phyloP scores from a whole-genome alignment of 2,113 vertebrate species.

The Caloenas nicobarica region DNA sequence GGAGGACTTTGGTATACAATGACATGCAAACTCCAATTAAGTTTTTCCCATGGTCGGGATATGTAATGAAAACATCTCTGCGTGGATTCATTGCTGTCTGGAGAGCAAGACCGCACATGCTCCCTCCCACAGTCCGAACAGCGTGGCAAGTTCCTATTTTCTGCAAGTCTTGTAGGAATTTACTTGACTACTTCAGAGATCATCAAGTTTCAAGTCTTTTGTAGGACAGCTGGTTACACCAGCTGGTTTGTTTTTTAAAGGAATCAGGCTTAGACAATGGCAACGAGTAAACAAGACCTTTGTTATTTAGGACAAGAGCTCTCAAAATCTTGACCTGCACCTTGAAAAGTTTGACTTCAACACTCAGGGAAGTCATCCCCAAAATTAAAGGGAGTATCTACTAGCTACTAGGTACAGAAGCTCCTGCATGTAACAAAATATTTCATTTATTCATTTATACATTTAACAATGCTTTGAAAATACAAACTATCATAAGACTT shows the following conservation, averaged over 20 bases:
- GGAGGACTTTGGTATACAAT: constrained; percentile 1
- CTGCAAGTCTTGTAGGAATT: neutral
- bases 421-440: neutral
- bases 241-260: neutral
- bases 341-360: neutral
- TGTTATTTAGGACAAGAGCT: neutral
- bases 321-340: neutral
- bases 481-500: neutral
- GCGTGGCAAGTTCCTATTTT: neutral
- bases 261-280: neutral
- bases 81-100: neutral
- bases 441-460: no score
- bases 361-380: neutral
- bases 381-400: neutral
- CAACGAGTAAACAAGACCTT: neutral
- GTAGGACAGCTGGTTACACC: neutral
- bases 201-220: neutral
- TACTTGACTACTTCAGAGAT: neutral
- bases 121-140: neutral
- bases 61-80: neutral
- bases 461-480: neutral
- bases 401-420: neutral
- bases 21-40: constrained; percentile 20
- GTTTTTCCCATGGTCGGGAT: constrained; percentile 40
- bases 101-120: constrained; percentile 37